Evolutionary conservation across 2,113 vertebrate genomes (phyloP), one percentile per base, ranked within the genome.

Genomic region (Crotalus viridis): DNA sequence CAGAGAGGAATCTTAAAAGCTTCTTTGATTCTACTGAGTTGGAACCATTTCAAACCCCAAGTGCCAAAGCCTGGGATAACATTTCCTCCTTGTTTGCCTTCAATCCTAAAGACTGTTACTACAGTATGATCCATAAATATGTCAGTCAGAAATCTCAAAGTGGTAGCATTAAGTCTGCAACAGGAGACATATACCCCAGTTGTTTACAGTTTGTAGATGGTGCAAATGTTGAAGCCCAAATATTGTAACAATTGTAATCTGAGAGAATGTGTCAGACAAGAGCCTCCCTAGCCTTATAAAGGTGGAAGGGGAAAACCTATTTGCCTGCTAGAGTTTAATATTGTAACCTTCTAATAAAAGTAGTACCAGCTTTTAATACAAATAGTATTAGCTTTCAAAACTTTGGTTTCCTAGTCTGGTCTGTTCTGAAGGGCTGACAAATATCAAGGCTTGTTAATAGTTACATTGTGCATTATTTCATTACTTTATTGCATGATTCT

Each of bases 51-150:
- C 33, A 39, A 0, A 98, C 96, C 0, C 98, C 98, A 1, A 97
- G 94, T 21, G 94, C n/a, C 0, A 22, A 94, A 52, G 97, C 96
- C 54, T 98, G 98, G 98, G 0, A 87, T 93, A 95, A 97, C 28
- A 96, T 98, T 94, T 99, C 98, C 0, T 55, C 69, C 0, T 88
- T 98, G 0, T 97, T 97, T 57, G 96, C 88, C 22, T 98, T 98
- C 43, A 94, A 54, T 89, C 48, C 54, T 0, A 91, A 93, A 17
- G 28, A 96, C 0, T 94, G 95, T 4, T 97, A 96, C 96, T 98
- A 98, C 74, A 98, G 98, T 94, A 95, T 86, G 9, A 51, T 99
- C 93, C 98, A 98, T 91, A 96, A 96, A 28, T 97, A 96, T 0
- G 93, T 97, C 51, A 97, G 92, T 55, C 33, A 0, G 10, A n/a